phyloP scores from a whole-genome alignment of 2,113 vertebrate species.

The Gobio gobio region DNA sequence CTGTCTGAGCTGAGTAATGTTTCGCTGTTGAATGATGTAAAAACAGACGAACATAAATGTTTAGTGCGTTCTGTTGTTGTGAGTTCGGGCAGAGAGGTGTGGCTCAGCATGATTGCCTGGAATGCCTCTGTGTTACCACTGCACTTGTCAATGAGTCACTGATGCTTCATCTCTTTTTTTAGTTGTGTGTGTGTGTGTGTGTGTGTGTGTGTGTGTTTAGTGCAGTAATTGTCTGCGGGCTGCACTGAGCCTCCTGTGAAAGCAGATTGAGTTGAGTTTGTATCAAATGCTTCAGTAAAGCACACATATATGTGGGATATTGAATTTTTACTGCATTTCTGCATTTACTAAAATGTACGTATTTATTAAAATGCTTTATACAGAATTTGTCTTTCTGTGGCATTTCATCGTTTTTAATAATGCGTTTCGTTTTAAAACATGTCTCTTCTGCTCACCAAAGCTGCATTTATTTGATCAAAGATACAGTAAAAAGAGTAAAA shows the following conservation, averaged over 20 bases:
- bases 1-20: constrained; percentile 11
- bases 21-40: constrained; percentile 12
- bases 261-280: too few species aligned
- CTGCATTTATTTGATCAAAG: not conserved
- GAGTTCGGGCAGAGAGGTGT: constrained; percentile 19
- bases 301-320: too few species aligned
- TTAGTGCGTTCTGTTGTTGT: constrained; percentile 17
- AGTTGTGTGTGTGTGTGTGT: constrained; percentile 7
- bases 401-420: not conserved
- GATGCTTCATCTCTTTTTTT: not conserved
- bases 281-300: too few species aligned
- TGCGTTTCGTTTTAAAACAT: too few species aligned
- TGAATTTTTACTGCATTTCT: not conserved
- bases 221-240: not conserved
- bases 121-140: not conserved
- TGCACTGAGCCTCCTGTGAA: not conserved
- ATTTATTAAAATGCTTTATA: not conserved
- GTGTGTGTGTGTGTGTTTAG: not conserved
- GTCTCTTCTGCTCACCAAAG: not conserved
- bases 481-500: too few species aligned
- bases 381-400: not conserved
- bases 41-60: constrained; percentile 16
- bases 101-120: not conserved
- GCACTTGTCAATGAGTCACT: not conserved
- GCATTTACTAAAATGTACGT: not conserved